Evolutionary conservation across 2,888 invertebrate species (phyloP), one percentile per base, ranked within the genome.

Genomic region (Caenorhabditis angaria): DNA sequence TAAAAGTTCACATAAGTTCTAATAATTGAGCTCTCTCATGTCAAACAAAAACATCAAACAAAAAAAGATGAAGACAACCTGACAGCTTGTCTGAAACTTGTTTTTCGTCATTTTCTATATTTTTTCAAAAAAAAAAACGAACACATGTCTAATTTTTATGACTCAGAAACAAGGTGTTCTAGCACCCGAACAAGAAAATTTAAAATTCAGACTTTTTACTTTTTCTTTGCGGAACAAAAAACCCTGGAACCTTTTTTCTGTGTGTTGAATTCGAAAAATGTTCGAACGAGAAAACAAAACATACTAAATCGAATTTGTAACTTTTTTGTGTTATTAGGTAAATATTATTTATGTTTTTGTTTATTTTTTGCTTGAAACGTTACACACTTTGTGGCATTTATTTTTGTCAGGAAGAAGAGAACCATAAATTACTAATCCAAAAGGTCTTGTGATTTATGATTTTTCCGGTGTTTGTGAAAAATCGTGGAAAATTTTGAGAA

Each of bases 71-170:
- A 41, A 41, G 41, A 41, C 10, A 12, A 41, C 18, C 6, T 41
- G 41, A 41, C 41, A 41, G 41, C 41, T 41, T 41, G 41, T 41
- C 41, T 41, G 6, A 6, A 12, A 14, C 6, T 41, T 41, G 10
- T 41, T 32, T 5, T 32, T 32, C 32, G 32, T 10, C 32, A 10
- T 32, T 32, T 32, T 32, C 10, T 32, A 8, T 10, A 8, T 32
- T 5, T 10, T 32, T 41, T n/a, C n/a, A n/a, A n/a, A n/a, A n/a
- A n/a, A n/a, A n/a, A n/a, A n/a, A 18, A 41, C 41, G 41, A 41
- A 41, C 41, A 41, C 41, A 41, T 41, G 41, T 41, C 41, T 41
- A 41, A 41, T 12, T 41, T 41, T 41, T 18, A 41, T 41, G 41
- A 41, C 41, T 41, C 41, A 41, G 18, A 41, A 18, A 41, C 18